Base-by-base conservation (phyloP, 2,797 vertebrate genomes). In the Jordanella pulchra region DNA sequence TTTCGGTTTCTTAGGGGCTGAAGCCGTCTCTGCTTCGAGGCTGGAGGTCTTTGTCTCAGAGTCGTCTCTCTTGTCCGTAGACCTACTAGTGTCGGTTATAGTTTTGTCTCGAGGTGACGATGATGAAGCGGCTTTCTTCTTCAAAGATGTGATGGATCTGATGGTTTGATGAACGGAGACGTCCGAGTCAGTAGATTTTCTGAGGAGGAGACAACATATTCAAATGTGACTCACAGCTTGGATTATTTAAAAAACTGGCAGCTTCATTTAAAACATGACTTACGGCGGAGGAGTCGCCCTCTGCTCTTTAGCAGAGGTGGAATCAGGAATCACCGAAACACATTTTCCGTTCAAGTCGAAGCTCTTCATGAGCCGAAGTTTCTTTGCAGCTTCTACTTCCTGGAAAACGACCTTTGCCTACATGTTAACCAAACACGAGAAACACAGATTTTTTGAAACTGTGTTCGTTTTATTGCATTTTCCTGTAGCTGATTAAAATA, bases 401-500 rank as follows among this genome's bases (percentile, higher is more conserved):
- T 95, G 94, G 86, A 96, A 97, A 84, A 92, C 91, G 67, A 97
- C 86, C 0, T 93, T 91, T 28, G 95, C 97, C 97, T 98, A 61
- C 25, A 89, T 2, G 14, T 3, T 5, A 39, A 39, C 5, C 35
- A 39, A 39, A 39, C 6, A 39, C 9, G 35, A 39, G 5, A 39
- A 39, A 39, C 35, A n/a, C n/a, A n/a, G n/a, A n/a, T n/a, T n/a
- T n/a, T n/a, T n/a, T n/a, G n/a, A n/a, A n/a, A n/a, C n/a, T n/a
- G n/a, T n/a, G n/a, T n/a, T n/a, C n/a, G n/a, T n/a, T n/a, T n/a
- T n/a, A n/a, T n/a, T n/a, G n/a, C n/a, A n/a, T n/a, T n/a, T n/a
- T n/a, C n/a, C n/a, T n/a, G n/a, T n/a, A n/a, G n/a, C n/a, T n/a
- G n/a, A n/a, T n/a, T n/a, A n/a, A n/a, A n/a, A n/a, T n/a, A n/a